Base-by-base conservation (phyloP, 2,888 invertebrate genomes). In the Crossocerus cetratus region DNA sequence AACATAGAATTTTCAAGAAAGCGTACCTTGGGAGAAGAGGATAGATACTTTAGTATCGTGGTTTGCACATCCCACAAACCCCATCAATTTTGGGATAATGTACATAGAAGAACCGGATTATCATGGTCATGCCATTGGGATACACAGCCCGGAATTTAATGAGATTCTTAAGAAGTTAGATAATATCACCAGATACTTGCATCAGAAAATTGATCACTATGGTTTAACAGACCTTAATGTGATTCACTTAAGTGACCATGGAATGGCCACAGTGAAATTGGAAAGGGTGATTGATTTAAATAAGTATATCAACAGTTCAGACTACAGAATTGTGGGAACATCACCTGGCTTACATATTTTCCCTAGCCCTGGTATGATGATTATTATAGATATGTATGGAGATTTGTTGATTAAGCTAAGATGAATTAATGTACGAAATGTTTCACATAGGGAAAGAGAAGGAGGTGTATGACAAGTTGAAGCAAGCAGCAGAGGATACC, bases 91-190 rank as follows among this genome's bases (percentile, higher is more conserved):
- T 64, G 93, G 94, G 0, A 91, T 94, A 89, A 67, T 94, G 54
- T 95, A 95, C 84, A 93, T 94, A 82, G 93, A 94, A 80, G 93
- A 95, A 82, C 95, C 95, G 0, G 96, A 95, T 88, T 90, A 89
- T 13, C 89, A 91, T 69, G 94, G 93, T 0, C 95, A 96, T 88
- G 87, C 84, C 0, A 92, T 90, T 84, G 95, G 94, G 0, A 93
- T 93, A 3, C 91, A 93, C 49, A 89, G 90, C 20, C 72, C 78
- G 2, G 82, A 89, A 61, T 89, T 91, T 23, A 87, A 90, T 44
- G 84, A 91, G 32, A 83, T 92, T 63, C 86, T 93, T 3, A 81
- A 83, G 64, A 89, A 91, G 80, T 83, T 93, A 21, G 93, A 93
- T 76, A 90, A 91, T 74, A 86, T 93, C 3, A 92, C 93, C 0